Percentiles rank a stretch among this genome's conserved stretches.
Evolutionary conservation across 1,140 invertebrate species (phyloP).

Genomic region (Bombus sylvicola): DNA sequence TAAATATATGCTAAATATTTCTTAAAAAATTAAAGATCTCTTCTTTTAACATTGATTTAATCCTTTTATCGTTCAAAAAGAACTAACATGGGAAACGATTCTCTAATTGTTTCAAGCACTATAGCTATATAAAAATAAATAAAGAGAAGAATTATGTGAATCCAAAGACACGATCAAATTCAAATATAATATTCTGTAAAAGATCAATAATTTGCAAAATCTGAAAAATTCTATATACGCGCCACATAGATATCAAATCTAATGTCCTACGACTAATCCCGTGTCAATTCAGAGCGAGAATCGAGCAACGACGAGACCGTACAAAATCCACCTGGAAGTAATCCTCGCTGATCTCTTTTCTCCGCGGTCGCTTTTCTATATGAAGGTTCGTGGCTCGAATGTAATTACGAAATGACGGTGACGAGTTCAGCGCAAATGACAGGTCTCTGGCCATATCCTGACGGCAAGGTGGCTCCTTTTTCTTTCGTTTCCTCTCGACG

Average conservation of each 20-base stretch:
- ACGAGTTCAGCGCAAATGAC: slow-evolving; percentile 42
- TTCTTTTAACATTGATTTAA: too few species aligned
- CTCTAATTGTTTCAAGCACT: too few species aligned
- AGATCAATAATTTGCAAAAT: neutral
- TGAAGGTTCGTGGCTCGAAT: neutral
- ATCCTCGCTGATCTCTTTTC: neutral
- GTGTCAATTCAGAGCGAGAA: neutral
- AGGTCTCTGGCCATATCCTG: slow-evolving; percentile 46
- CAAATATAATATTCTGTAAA: neutral
- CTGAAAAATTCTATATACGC: too few species aligned
- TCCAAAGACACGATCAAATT: neutral
- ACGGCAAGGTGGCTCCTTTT: slow-evolving; percentile 17
- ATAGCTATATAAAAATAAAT: too few species aligned
- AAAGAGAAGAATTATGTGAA: neutral
- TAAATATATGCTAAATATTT: too few species aligned
- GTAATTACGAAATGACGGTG: slow-evolving; percentile 55
- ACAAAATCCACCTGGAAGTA: neutral
- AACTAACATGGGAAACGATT: too few species aligned
- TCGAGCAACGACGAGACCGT: neutral
- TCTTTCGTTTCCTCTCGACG: slow-evolving; percentile 29
- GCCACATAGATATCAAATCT: too few species aligned
- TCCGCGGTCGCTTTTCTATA: neutral
- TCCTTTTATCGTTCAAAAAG: too few species aligned
- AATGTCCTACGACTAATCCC: too few species aligned
- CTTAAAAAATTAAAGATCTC: too few species aligned